Conservation (phyloP, 2,888 invertebrate genomes). For the Xylota segnis region DNA sequence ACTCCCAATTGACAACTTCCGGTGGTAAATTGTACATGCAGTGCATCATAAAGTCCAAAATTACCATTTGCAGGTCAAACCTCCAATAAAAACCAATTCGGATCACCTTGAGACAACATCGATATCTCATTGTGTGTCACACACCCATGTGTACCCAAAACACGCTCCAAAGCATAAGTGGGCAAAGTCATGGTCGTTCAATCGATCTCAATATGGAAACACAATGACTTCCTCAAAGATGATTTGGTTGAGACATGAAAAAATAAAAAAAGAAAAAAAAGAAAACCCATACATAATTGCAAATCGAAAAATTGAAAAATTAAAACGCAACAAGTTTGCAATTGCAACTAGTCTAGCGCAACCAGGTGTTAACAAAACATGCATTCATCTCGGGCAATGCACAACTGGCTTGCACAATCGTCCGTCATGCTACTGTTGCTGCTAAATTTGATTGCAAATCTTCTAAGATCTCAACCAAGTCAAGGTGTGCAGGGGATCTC, state of each 20-base stretch:
- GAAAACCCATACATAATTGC: slow-evolving; percentile 8
- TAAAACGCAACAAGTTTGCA: slow-evolving; percentile 3
- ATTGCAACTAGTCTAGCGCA: slow-evolving; percentile 43
- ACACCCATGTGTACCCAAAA: slow-evolving; percentile 36
- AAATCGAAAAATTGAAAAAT: slow-evolving; percentile 7
- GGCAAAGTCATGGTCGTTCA: slow-evolving; percentile 70
- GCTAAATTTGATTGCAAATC: not conserved
- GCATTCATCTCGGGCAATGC: slow-evolving; percentile 24
- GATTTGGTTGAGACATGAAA: not conserved
- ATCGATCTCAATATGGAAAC: slow-evolving; percentile 14
- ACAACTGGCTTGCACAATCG: slow-evolving; percentile 37
- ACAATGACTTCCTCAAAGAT: slow-evolving; percentile 40
- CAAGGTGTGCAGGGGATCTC: slow-evolving; percentile 17
- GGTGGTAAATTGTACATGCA: slow-evolving; percentile 3
- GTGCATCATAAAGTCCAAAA: slow-evolving; percentile 38
- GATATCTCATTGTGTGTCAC: slow-evolving; percentile 38
- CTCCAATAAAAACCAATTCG: slow-evolving; percentile 56
- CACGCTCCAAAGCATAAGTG: slow-evolving; percentile 45
- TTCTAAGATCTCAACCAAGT: slow-evolving; percentile 15
- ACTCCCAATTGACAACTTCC: slow-evolving; percentile 27
- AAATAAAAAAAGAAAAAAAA: slow-evolving; percentile 4
- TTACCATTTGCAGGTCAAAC: slow-evolving; percentile 70
- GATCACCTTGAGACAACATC: slow-evolving; percentile 50
- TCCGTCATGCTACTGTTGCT: slow-evolving; percentile 6
- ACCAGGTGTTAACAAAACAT: slow-evolving; percentile 67